Evolutionary conservation across 2,113 vertebrate genomes (phyloP).

Genomic region (Pterophyllum scalare): DNA sequence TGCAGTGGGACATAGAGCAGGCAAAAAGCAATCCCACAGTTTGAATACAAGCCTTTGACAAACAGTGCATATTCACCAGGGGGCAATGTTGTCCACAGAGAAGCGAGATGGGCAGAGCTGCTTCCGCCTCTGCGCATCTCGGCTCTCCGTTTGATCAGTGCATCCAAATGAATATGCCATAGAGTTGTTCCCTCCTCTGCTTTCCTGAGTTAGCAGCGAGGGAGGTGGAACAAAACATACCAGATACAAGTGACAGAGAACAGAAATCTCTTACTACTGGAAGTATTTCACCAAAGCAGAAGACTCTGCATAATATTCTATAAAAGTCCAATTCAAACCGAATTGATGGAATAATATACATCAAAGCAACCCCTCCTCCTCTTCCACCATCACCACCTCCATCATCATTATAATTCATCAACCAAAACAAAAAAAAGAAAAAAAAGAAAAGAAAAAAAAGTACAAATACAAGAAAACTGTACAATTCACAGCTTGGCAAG

Average conservation of each 20-base stretch:
- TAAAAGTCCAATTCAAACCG: conserved; percentile 89
- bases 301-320: conserved; percentile 86
- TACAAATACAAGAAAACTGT: conserved; percentile 81
- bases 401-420: background rate
- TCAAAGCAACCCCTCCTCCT: conserved; percentile 68
- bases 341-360: conserved; percentile 86
- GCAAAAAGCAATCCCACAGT: conserved; percentile 81
- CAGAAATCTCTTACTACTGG: conserved; percentile 90
- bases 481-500: conserved; percentile 86
- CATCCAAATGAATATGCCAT: conserved; percentile 58
- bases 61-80: conserved; percentile 57
- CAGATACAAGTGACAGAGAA: conserved; percentile 86
- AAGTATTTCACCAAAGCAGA: conserved; percentile 86
- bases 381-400: background rate
- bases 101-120: conserved; percentile 28
- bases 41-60: conserved; percentile 77
- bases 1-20: conserved; percentile 80
- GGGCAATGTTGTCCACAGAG: conserved; percentile 50
- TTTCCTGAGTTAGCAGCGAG: conserved; percentile 74
- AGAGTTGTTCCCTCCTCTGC: conserved; percentile 68
- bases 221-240: conserved; percentile 80
- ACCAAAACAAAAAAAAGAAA: conserved; percentile 49
- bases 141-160: conserved; percentile 63
- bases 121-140: conserved; percentile 24
- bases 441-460: conserved; percentile 69